Evolutionary conservation across 2,797 vertebrate species (phyloP).

Genomic region (Phaenicophaeus curvirostris): DNA sequence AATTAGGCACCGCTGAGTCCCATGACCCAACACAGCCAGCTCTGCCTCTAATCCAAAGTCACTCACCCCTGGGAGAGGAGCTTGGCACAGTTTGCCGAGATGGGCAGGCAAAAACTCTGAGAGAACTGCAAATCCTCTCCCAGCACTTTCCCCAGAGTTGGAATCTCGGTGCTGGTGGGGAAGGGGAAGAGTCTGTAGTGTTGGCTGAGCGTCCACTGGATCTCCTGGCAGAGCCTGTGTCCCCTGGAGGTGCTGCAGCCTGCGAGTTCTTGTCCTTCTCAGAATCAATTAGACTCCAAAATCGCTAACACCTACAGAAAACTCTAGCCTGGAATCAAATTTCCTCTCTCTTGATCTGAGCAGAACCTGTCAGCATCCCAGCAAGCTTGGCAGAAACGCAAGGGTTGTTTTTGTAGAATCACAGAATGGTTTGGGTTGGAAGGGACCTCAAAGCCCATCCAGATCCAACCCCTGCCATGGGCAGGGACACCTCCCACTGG

Average conservation of each 20-base stretch:
- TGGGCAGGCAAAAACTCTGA: background rate
- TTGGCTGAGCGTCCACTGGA: background rate
- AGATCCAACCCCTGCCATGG: too few relatives aligned
- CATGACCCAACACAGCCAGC: slow-evolving; percentile 19
- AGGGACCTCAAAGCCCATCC: too few relatives aligned
- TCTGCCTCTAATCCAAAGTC: slow-evolving; percentile 36
- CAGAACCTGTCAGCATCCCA: background rate
- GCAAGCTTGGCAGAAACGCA: background rate
- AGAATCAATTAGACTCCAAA: background rate
- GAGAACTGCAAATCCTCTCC: background rate
- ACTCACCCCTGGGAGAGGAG: background rate
- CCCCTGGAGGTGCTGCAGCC: background rate
- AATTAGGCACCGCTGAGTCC: slow-evolving; percentile 13
- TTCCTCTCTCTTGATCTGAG: background rate
- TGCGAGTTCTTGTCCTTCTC: background rate
- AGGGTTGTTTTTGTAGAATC: background rate
- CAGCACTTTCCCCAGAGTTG: background rate
- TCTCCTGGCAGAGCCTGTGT: background rate
- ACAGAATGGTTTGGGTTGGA: too few relatives aligned
- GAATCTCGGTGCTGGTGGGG: background rate
- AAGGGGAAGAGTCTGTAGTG: background rate
- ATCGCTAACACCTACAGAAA: background rate
- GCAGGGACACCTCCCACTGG: too few relatives aligned
- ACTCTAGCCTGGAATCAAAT: background rate
- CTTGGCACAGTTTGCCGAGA: background rate